Base-by-base conservation (phyloP, 2,888 invertebrate genomes). In the Chrysina gloriosa region DNA sequence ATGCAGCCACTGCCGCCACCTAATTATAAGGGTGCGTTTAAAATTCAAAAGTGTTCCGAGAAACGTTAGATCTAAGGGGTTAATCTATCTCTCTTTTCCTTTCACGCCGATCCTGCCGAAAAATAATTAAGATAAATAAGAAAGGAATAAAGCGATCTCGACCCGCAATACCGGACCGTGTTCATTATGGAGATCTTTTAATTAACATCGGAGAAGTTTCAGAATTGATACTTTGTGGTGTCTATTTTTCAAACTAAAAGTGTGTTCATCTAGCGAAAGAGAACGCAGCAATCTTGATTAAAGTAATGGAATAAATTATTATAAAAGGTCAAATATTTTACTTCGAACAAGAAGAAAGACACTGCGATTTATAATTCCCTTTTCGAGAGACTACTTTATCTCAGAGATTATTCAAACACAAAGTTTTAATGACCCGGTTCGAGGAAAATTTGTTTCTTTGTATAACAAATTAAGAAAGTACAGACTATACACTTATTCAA, bases 41-140 rank as follows among this genome's bases (percentile, higher is more conserved):
- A 67, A 67, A 58, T 61, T 61, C 58, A 61, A 61, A 61, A 61
- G 58, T 61, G 39, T 25, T 23, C 39, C 39, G 58, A 39, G 25
- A 58, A 6, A 39, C 58, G 58, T 39, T 23, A 42, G 58, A 42
- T 27, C 58, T 54, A 54, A 47, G 54, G 36, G 27, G 42, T 50
- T 16, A 61, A 61, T 61, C 42, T 29, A 61, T 61, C 42, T 42
- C 29, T 42, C 9, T 45, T 42, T 25, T 61, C 42, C 29, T 23
- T 42, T 7, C 42, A 9, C 42, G 9, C 42, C 11, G 16, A 42
- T 9, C 31, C 31, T 69, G 61, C 72, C 42, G 39, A 71, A 68
- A 72, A 67, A 72, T 70, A 73, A 72, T 73, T 72, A 71, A 72
- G 73, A 73, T 72, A 71, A 73, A 73, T 71, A 71, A 67, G 69